These are phyloP conservation scores for Liodrosophila aerea DNA, from an alignment of 2,888 invertebrate species.

Conservation along the genomic window DNA sequence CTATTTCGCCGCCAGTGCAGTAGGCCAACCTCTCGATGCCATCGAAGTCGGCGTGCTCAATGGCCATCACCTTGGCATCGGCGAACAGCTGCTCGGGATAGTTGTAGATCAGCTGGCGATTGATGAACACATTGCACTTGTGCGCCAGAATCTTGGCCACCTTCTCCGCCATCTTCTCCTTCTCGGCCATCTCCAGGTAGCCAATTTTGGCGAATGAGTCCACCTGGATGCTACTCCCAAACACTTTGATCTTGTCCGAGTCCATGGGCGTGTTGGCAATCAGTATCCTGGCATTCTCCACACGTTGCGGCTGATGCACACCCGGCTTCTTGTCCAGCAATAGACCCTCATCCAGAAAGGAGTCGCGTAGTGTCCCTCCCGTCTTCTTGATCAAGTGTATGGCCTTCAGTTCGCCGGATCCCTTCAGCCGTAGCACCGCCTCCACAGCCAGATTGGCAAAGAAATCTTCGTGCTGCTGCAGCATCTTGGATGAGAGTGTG, in stretches of 20 bases:
- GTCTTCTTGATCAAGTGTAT: conserved; percentile 99
- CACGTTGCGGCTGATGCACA: conserved; percentile 95
- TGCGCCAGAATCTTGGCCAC: conserved; percentile 97
- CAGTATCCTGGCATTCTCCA: conserved; percentile 96
- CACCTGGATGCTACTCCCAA: conserved; percentile 96
- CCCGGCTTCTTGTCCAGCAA: conserved; percentile 98
- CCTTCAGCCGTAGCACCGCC: conserved; percentile 97
- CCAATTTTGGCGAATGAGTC: conserved; percentile 98
- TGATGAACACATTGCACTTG: conserved; percentile 98
- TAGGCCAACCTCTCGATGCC: conserved; percentile 98
- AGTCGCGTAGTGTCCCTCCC: conserved; percentile 96
- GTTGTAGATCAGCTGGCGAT: conserved; percentile 99
- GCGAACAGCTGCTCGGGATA: conserved; percentile 99
- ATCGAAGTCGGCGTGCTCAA: conserved; percentile 99
- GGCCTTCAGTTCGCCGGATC: conserved; percentile 96
- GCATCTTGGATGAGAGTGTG: conserved; percentile 98
- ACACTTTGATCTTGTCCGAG: conserved; percentile 99
- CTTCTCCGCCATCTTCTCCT: conserved; percentile 99
- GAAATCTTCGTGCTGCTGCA: conserved; percentile 97
- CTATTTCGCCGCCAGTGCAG: conserved; percentile 99
- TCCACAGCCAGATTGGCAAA: conserved; percentile 98
- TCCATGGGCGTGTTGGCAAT: conserved; percentile 99
- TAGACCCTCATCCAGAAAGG: conserved; percentile 97
- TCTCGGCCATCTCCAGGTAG: conserved; percentile 98
- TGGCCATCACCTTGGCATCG: conserved; percentile 99